These are phyloP conservation scores for Ischnus inquisitorius DNA, from an alignment of 2,888 invertebrate genomes.

Conservation along the genomic window DNA sequence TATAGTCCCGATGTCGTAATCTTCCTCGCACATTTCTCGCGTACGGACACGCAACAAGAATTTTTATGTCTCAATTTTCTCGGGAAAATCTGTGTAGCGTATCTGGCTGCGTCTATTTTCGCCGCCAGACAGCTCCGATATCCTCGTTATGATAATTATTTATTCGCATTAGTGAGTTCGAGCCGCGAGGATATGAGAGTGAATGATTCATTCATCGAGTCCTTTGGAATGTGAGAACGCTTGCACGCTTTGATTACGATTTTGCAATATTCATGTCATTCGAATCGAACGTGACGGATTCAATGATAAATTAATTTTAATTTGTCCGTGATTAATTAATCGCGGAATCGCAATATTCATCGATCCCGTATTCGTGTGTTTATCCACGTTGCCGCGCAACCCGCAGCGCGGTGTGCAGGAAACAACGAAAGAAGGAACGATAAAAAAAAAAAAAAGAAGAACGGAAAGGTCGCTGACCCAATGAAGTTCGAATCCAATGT, in stretches of 20 bases:
- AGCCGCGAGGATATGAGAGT: conserved; percentile 19
- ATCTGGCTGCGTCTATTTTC: conserved; percentile 4
- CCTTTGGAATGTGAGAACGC: conserved; percentile 15
- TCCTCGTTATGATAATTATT: conserved; percentile 38
- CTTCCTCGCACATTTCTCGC: not conserved
- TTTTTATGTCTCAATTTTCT: conserved; percentile 31
- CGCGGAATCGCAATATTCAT: not conserved
- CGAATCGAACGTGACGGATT: conserved; percentile 3
- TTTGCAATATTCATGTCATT: not conserved
- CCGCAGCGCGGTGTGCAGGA: not conserved
- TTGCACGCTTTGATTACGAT: not conserved
- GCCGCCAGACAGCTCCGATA: not conserved
- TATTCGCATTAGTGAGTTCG: conserved; percentile 16
- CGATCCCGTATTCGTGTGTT: not conserved
- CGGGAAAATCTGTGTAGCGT: conserved; percentile 23
- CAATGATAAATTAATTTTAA: conserved; percentile 18
- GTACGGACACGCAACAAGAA: not conserved
- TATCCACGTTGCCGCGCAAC: not conserved
- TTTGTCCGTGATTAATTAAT: conserved; percentile 2
- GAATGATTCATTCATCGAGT: conserved; percentile 29
- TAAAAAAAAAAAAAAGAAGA: conserved; percentile 4
- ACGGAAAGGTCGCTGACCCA: conserved; percentile 8
- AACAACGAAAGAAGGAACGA: not conserved
- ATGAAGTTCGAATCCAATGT: not conserved
- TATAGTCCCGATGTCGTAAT: not conserved